A percentile compares a stretch with the other conserved stretches of the same genome.
These are phyloP conservation scores for Colletes gigas DNA, from an alignment of 1,140 invertebrate genomes.

Conservation along the genomic window DNA sequence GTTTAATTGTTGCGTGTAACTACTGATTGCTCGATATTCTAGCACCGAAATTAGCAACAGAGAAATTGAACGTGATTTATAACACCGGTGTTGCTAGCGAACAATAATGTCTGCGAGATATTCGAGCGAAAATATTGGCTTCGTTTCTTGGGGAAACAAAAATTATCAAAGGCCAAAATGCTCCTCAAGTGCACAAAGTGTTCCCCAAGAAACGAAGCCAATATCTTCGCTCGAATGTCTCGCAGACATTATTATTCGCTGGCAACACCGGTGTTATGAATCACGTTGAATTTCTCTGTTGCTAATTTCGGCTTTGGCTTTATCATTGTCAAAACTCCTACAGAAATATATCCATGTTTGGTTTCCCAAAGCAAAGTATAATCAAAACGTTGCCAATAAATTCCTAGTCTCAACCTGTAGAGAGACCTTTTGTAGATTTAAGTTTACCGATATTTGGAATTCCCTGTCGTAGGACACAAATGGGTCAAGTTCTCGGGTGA, in stretches of 20 bases:
- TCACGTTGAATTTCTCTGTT: neutral
- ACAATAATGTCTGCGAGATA: neutral
- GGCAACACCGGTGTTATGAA: neutral
- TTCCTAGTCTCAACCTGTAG: too few relatives aligned
- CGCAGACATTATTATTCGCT: neutral
- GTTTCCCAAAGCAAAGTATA: too few relatives aligned
- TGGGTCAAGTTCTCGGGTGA: constrained; percentile 70
- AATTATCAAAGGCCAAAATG: too few relatives aligned
- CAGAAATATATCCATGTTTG: too few relatives aligned
- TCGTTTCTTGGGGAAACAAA: too few relatives aligned
- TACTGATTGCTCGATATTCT: neutral
- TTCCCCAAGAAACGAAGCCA: too few relatives aligned
- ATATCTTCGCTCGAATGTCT: neutral
- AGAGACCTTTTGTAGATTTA: neutral
- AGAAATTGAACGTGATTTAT: neutral
- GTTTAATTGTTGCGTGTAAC: neutral
- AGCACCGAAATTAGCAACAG: neutral
- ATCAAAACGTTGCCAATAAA: too few relatives aligned
- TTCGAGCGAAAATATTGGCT: neutral
- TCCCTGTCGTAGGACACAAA: constrained; percentile 65
- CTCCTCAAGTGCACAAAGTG: too few relatives aligned
- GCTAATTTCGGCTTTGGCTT: neutral
- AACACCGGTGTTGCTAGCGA: neutral
- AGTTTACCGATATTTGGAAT: neutral
- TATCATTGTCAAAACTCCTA: too few relatives aligned